Evolutionary conservation across 2,113 vertebrate genomes (phyloP).

Genomic region (Rana temporaria): DNA sequence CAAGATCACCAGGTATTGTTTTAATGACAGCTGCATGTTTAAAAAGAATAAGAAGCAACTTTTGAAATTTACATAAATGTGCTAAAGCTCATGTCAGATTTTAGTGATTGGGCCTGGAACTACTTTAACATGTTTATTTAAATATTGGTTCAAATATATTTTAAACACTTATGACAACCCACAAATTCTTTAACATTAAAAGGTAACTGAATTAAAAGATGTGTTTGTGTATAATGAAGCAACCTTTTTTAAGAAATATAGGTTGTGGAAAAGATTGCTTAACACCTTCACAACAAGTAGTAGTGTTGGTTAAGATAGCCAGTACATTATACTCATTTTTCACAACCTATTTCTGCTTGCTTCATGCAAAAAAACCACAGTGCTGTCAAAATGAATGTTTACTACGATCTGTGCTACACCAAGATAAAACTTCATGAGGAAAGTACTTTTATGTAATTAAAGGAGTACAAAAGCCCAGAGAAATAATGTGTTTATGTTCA

Average conservation of each 20-base stretch:
- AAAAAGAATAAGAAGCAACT: no score
- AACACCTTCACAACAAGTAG: conserved; percentile 74
- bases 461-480: conserved; percentile 55
- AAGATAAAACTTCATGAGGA: conserved; percentile 61
- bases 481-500: conserved; percentile 62
- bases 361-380: conserved; percentile 74
- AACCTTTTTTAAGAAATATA: conserved; percentile 72
- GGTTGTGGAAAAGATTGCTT: conserved; percentile 76
- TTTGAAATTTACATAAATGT: no score
- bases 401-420: conserved; percentile 63
- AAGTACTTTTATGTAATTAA: conserved; percentile 28
- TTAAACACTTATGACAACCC: no score
- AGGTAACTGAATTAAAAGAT: conserved; percentile 32
- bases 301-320: conserved; percentile 74
- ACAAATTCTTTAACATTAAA: background rate
- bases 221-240: conserved; percentile 70
- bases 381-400: conserved; percentile 71
- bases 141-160: no score
- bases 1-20: no score
- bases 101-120: no score
- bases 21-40: no score
- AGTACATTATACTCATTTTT: conserved; percentile 73
- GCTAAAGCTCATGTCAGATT: no score
- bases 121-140: no score
- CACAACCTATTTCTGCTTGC: conserved; percentile 75